A percentile compares a stretch with the other conserved stretches of the same genome.
Evolutionary conservation across 2,888 invertebrate genomes (phyloP).

Genomic region (Drosophila pegasa): DNA sequence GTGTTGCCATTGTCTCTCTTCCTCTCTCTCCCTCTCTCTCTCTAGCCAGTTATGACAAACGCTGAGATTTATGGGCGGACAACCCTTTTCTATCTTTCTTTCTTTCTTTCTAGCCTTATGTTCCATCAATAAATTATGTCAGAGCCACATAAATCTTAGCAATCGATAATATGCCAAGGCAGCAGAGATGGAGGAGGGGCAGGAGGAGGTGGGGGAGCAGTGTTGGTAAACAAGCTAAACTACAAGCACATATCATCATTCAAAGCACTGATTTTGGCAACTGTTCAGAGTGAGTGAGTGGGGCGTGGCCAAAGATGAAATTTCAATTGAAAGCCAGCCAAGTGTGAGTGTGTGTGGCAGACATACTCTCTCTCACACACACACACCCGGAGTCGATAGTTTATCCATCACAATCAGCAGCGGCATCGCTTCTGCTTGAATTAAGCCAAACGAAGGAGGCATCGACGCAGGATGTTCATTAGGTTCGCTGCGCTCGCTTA

Average conservation of each 20-base stretch:
- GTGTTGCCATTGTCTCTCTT: constrained; percentile 17
- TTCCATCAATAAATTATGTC: constrained; percentile 42
- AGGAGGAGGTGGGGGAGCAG: neutral
- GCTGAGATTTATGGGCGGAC: constrained; percentile 36
- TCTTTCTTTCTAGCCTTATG: neutral
- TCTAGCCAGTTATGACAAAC: constrained; percentile 24
- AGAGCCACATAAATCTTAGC: constrained; percentile 7
- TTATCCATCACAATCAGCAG: constrained; percentile 79
- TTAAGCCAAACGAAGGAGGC: constrained; percentile 53
- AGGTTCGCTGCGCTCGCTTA: constrained; percentile 75
- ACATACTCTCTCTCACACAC: neutral
- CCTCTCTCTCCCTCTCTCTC: neutral
- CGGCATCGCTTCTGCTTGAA: constrained; percentile 77
- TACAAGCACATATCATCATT: constrained; percentile 38
- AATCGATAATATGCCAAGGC: constrained; percentile 6
- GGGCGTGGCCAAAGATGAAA: constrained; percentile 61
- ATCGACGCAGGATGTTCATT: constrained; percentile 77
- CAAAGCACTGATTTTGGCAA: constrained; percentile 58
- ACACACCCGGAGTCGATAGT: constrained; percentile 52
- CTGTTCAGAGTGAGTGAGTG: constrained; percentile 13
- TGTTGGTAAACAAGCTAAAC: constrained; percentile 12
- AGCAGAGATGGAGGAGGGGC: neutral
- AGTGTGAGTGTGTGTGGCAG: constrained; percentile 36
- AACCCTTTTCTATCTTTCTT: constrained; percentile 23
- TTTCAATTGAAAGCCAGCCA: constrained; percentile 74